Evolutionary conservation across 2,888 invertebrate species (phyloP), one percentile per base, ranked within the genome.

Genomic region (Sussaba pulchella): DNA sequence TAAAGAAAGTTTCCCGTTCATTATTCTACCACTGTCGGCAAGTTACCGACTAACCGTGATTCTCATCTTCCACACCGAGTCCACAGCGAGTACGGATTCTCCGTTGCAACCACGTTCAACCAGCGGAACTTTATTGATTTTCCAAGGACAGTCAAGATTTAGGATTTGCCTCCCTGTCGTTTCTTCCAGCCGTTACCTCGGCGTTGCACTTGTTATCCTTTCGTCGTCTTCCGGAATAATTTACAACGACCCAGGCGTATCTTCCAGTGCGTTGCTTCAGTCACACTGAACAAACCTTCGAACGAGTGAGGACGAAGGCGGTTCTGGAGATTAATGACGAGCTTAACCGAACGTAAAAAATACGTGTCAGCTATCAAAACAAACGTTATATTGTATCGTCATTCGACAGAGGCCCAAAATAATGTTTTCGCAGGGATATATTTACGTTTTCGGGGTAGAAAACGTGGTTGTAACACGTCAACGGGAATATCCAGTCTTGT

Each of bases 71-170:
- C 36, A 52, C 50, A 45, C 26, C 24, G 24, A 45, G 72, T 39
- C 47, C 39, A 52, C 19, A 17, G 64, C 36, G 24, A 45, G 36
- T 14, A 64, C 21, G 19, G 31, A 59, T 74, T 77, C 70, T 39
- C 64, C 59, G 59, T 74, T 45, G 45, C 59, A 47, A 21, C 57
- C 43, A 41, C 66, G 36, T 41, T 43, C 50, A 70, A 43, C 50
- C 77, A 63, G 43, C 70, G 50, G 47, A 43, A 45, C 45, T 73
- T 64, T 81, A 81, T 81, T 81, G 81, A 81, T 81, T 81, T 81
- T 74, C 57, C 59, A 31, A 26, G n/a, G 73, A 45, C 73, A 64
- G 69, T 50, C 77, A 70, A 31, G 70, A 78, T 78, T 74, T 41
- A 57, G 77, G 54, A 81, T 70, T 73, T 54, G 52, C 76, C 47